Evolutionary conservation across 2,888 invertebrate species (phyloP).

Genomic region (Adineta ricciae): DNA sequence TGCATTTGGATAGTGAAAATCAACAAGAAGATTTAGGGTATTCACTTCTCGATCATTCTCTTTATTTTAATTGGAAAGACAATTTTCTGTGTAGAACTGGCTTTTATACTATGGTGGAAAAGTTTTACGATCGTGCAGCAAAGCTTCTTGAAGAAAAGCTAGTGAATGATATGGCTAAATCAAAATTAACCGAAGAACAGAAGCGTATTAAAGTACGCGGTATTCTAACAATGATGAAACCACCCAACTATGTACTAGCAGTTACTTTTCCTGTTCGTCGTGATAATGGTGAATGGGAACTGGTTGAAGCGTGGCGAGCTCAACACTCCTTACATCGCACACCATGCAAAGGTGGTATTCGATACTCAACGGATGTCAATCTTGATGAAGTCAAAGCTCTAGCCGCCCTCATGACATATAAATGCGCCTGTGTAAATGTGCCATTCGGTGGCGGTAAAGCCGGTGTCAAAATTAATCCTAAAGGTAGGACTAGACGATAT

Average conservation of each 20-base stretch:
- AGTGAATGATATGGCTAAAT: constrained; percentile 66
- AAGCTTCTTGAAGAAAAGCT: constrained; percentile 70
- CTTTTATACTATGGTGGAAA: constrained; percentile 83
- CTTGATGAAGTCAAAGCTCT: constrained; percentile 89
- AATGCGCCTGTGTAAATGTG: constrained; percentile 94
- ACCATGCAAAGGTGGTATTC: constrained; percentile 98
- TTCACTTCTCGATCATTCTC: background rate
- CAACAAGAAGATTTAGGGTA: background rate
- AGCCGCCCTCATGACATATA: constrained; percentile 94
- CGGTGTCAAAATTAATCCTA: constrained; percentile 87
- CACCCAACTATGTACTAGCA: constrained; percentile 79
- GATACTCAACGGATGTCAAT: constrained; percentile 80
- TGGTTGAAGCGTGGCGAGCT: constrained; percentile 90
- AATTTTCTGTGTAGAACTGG: background rate
- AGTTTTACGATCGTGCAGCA: constrained; percentile 91
- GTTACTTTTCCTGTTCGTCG: constrained; percentile 84
- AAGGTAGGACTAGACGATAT: constrained; percentile 54
- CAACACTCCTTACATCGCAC: constrained; percentile 93
- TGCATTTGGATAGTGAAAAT: background rate
- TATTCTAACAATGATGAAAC: constrained; percentile 87
- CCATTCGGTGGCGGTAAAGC: constrained; percentile 88
- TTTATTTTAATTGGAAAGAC: background rate
- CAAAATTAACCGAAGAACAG: constrained; percentile 63
- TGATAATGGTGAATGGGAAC: constrained; percentile 88
- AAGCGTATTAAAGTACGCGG: constrained; percentile 86